Evolutionary conservation across 2,888 invertebrate genomes (phyloP), one percentile per base, ranked within the genome.

Genomic region (Tetrapedia diversipes): DNA sequence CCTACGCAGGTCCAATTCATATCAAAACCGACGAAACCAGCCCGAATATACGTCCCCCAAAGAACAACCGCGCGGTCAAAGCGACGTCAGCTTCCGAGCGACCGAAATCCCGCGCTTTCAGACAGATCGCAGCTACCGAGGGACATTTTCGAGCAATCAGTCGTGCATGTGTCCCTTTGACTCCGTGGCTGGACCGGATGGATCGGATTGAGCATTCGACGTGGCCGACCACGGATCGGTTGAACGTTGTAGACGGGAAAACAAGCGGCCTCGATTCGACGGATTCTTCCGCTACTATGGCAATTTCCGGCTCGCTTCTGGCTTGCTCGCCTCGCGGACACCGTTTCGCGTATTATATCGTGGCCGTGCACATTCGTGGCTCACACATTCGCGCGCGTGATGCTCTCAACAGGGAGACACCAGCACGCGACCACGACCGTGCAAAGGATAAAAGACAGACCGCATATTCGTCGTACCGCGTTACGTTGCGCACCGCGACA

Each of bases 401-500:
- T n/a, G n/a, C n/a, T n/a, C n/a, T n/a, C n/a, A n/a, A n/a, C n/a
- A n/a, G n/a, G n/a, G n/a, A n/a, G n/a, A n/a, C n/a, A 24, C 22
- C 19, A 51, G n/a, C 57, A 29, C 70, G 27, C 63, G 54, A 47
- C 47, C 19, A 39, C 51, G 43, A 43, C 41, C 27, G 22, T 56
- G 3, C 43, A 59, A 27, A 39, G 70, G 79, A 84, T 80, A 82
- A 82, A 80, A 84, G 80, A 80, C 74, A 74, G 74, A 81, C 67
- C 79, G 84, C 80, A 71, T 74, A 74, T 77, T 81, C 79, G 81
- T 81, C 84, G 81, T 70, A 57, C 72, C 79, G 83, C 72, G 82
- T 82, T 85, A 85, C 82, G 68, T 68, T 74, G 77, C 75, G 77
- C 79, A 57, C 73, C 77, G 83, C 84, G 85, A 85, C 85, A 85